Base-by-base conservation (phyloP, 2,113 vertebrate genomes). In the Chitala chitala region DNA sequence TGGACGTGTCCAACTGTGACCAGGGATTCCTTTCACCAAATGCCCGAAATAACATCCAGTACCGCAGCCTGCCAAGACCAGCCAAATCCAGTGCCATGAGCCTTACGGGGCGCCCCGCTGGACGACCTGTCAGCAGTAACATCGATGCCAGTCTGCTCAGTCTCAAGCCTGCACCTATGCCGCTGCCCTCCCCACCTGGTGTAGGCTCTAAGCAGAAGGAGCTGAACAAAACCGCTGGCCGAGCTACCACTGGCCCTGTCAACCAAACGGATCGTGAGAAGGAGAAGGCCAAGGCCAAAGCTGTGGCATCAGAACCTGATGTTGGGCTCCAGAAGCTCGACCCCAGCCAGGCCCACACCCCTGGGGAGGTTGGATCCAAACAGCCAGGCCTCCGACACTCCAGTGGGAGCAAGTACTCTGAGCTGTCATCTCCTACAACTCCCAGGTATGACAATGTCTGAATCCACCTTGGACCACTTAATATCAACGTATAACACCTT, bases 61-160 rank as follows among this genome's bases (percentile, higher is more conserved):
- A 98, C 83, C 95, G 96, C 77, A 99, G 96, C 87, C 90, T 99
- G 74, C 97, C 96, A 13, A 93, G 97, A 2, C 96, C 96, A 0
- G 96, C 96, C 85, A 99, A 98, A 78, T 96, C 96, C 40, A 96
- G 94, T 81, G 88, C 95, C 31, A 93, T 99, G 90, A 98, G 93
- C 0, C 92, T 98, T 77, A 98, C 94, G 0, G 93, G 96, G 5
- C 91, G 94, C 0, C 78, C 87, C 0, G 51, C 89, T 0, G 80
- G 80, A 4, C 91, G 94, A 0, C 94, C 95, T 0, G 86, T 94
- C 54, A 96, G 94, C 82, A 91, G 95, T 78, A 93, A 81, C 82
- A 92, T 96, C 0, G 95, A 99, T 66, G 85, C 94, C 75, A 87
- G 92, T 76, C 89, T 97, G 80, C 88, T 98, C 70, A 90, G 91